phyloP scores from a whole-genome alignment of 2,113 vertebrate genomes.

The Spea bombifrons region DNA sequence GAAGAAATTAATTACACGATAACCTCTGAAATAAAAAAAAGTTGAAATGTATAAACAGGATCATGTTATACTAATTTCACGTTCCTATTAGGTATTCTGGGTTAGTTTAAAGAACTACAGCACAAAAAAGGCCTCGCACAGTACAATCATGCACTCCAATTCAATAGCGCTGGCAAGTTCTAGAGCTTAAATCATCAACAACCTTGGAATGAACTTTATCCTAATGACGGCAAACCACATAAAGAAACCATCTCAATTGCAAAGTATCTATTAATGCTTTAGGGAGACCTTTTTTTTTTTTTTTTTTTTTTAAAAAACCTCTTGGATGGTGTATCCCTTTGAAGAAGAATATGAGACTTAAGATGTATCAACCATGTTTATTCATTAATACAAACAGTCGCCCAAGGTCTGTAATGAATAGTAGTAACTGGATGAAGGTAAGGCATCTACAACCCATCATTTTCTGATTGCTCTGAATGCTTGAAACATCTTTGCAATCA shows the following conservation, averaged over 20 bases:
- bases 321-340: constrained; percentile 63
- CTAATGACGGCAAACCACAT: constrained; percentile 71
- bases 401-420: constrained; percentile 54
- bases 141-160: constrained; percentile 49
- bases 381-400: constrained; percentile 67
- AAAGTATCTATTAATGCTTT: constrained; percentile 65
- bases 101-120: constrained; percentile 35
- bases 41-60: constrained; percentile 15
- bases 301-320: constrained; percentile 11
- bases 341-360: constrained; percentile 68
- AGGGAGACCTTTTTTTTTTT: constrained; percentile 59
- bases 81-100: constrained; percentile 39
- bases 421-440: background rate
- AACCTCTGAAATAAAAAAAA: background rate
- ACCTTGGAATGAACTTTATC: constrained; percentile 71
- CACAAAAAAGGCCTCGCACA: constrained; percentile 37
- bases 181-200: constrained; percentile 77
- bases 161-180: constrained; percentile 73
- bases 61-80: constrained; percentile 5
- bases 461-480: background rate
- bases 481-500: background rate
- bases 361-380: constrained; percentile 66
- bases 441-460: constrained; percentile 50
- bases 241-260: constrained; percentile 63
- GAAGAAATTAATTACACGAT: no score